Evolutionary conservation across 2,888 invertebrate species (phyloP), one percentile per base, ranked within the genome.

Genomic region (Ectropis crepuscularia): DNA sequence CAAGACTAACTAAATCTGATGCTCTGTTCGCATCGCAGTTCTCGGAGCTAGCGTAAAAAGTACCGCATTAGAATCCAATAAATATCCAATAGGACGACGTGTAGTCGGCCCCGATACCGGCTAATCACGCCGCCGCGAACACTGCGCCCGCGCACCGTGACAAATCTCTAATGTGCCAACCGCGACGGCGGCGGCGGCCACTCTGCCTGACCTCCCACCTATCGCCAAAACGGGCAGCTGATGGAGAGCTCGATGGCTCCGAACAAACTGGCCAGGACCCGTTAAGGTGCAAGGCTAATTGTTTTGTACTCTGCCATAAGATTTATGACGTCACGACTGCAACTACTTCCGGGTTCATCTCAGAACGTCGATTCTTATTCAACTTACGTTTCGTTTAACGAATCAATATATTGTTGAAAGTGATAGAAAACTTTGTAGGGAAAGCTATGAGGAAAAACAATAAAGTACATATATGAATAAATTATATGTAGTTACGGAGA

Each of bases 241-340:
- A 42, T 68, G 50, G 66, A 61, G 68, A 61, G 61, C 63, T 64
- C 61, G 53, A 47, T 41, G 54, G 74, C 43, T 79, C 79, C 62
- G 10, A n/a, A 37, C 69, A 61, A 36, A 42, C 63, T 77, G 78
- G 85, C 61, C 68, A 71, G 69, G 74, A 72, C 65, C 76, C 76
- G 79, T 77, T 76, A 77, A 85, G 83, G 81, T 85, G 83, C 76
- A 83, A 86, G 82, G 81, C 86, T 88, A 87, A 88, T 87, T 87
- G 86, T 87, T 88, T 85, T 72, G 76, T 79, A 81, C 76, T 74
- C 76, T 71, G 75, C 69, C 71, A 68, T 62, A 75, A 78, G 82
- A 85, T 87, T 87, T 88, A 87, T 86, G 82, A 83, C 85, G 81
- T 85, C 85, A 87, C 84, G 85, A 79, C 67, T 68, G 45, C 68